These are phyloP conservation scores for Lepisosteus osseus DNA, from an alignment of 2,113 vertebrate genomes.

Conservation along the genomic window DNA sequence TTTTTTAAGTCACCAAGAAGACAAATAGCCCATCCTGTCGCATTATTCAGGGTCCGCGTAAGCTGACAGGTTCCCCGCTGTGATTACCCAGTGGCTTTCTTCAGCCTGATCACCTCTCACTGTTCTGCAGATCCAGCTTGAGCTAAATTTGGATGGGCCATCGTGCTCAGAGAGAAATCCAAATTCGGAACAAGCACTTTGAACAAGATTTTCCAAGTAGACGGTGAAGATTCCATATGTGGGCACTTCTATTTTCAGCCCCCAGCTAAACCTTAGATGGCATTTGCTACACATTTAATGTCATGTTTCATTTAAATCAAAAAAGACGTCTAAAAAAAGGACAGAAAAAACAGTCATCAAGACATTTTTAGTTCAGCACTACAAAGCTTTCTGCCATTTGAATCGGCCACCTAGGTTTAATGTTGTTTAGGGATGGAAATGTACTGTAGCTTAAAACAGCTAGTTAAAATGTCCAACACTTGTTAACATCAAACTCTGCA, in stretches of 20 bases:
- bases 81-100: conserved; percentile 7
- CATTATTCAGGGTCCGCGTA: background rate
- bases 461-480: background rate
- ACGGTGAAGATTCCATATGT: background rate
- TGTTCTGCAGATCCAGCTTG: conserved; percentile 9
- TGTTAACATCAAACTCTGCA: background rate
- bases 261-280: background rate
- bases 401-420: background rate
- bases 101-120: conserved; percentile 6
- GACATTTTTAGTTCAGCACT: background rate
- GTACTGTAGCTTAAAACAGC: background rate
- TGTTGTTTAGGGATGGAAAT: background rate
- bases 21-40: background rate
- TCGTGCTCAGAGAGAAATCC: background rate
- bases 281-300: background rate
- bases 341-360: background rate
- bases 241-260: conserved; percentile 11
- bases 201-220: background rate
- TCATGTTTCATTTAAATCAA: background rate
- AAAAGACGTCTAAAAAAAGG: background rate
- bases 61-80: conserved; percentile 11
- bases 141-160: conserved; percentile 8
- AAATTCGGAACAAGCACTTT: background rate
- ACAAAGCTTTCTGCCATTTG: background rate
- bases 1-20: background rate